Evolutionary conservation across 2,888 invertebrate species (phyloP), one percentile per base, ranked within the genome.

Genomic region (Cosmopolites sordidus): DNA sequence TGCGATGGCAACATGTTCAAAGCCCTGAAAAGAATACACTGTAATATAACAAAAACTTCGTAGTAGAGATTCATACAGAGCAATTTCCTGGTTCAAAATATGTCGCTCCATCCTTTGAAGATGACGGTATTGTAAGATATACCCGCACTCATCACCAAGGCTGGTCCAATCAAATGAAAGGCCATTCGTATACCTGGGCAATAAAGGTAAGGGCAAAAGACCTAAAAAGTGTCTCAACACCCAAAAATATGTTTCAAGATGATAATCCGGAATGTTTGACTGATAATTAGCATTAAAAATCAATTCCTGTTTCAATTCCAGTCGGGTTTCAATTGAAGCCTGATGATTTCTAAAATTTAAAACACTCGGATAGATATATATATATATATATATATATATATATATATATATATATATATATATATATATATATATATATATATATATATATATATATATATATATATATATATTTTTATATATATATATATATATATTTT

Each of bases 151-250:
- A 30, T 58, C 39, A n/a, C 62, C 59, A 17, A 65, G 43, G 14
- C 43, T 22, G 8, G 41, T 44, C 66, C 65, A 66, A 15, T 60
- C 51, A 52, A 63, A 63, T 1, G 40, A 18, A 16, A 58, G 44
- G 11, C 54, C 58, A 39, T 57, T 56, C 1, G 59, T 48, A 45
- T 59, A 62, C 11, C 41, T 37, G 22, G 66, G 63, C 29, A 66
- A 48, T 38, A 66, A 46, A 18, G 66, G 61, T 43, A 66, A 52
- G 3, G 66, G 66, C 14, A 66, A 52, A 18, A 64, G 50, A 11
- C 65, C 66, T 37, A 66, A 48, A 51, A 66, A 66, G 48, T 66
- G 66, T 43, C 64, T 56, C 15, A 66, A 58, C 9, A 64, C 37
- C 66, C 65, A 66, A 37, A 64, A 60, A 58, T 62, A 64, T 1